These are phyloP conservation scores for Phania funesta DNA, from an alignment of 2,888 invertebrate genomes.

Conservation along the genomic window DNA sequence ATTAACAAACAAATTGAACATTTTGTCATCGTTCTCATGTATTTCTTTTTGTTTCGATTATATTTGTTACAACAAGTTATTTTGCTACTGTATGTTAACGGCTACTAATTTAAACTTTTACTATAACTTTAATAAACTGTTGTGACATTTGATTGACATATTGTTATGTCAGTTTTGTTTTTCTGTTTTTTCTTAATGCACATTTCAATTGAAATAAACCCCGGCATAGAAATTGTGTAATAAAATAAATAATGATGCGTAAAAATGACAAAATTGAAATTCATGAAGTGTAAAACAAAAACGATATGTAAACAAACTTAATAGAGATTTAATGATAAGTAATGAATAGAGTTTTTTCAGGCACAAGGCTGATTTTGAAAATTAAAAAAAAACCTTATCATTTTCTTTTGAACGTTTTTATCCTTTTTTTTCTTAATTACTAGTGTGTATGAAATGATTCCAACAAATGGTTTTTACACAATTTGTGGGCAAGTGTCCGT, in stretches of 20 bases:
- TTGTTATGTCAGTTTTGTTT: constrained; percentile 15
- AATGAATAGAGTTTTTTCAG: neutral
- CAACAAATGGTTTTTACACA: constrained; percentile 26
- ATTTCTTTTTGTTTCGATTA: constrained; percentile 4
- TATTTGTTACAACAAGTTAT: constrained; percentile 20
- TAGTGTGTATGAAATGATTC: neutral
- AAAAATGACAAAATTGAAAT: neutral
- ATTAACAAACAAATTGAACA: constrained; percentile 58
- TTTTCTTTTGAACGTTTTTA: neutral
- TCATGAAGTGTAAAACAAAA: neutral
- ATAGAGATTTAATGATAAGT: neutral
- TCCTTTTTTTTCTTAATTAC: constrained; percentile 21
- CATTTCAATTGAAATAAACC: constrained; percentile 11
- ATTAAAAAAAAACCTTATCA: neutral
- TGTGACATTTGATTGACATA: constrained; percentile 65
- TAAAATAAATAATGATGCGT: constrained; percentile 47
- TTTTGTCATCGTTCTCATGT: neutral
- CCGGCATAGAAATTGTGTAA: constrained; percentile 15
- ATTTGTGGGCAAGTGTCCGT: neutral
- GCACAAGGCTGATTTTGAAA: neutral
- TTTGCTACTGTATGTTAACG: neutral
- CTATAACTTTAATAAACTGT: constrained; percentile 49
- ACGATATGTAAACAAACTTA: neutral
- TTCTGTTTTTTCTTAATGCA: neutral
- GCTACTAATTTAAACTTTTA: neutral